Conservation (phyloP, 2,888 invertebrate genomes). For the Oscheius sp. region DNA sequence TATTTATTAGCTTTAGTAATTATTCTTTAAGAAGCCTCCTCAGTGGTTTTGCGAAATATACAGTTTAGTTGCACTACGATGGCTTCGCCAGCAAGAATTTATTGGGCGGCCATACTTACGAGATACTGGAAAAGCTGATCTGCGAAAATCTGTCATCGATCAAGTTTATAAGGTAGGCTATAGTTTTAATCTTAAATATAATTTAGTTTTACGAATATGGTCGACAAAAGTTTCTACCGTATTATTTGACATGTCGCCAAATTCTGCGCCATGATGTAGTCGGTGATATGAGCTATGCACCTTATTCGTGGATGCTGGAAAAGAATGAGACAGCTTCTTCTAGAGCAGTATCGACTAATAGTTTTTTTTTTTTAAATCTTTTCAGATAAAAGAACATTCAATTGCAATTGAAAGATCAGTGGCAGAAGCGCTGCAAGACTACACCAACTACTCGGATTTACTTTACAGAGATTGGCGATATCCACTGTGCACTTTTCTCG, state of each 20-base stretch:
- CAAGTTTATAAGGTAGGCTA: constrained; percentile 20
- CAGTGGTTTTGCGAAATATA: constrained; percentile 18
- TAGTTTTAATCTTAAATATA: too few relatives aligned
- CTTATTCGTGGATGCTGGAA: constrained; percentile 26
- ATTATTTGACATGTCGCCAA: constrained; percentile 12
- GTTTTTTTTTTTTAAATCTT: neutral
- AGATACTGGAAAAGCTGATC: neutral
- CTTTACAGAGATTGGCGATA: constrained; percentile 41
- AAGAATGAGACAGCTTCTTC: neutral
- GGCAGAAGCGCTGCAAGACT: constrained; percentile 6
- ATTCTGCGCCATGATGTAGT: constrained; percentile 3
- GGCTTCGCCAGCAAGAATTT: constrained; percentile 17
- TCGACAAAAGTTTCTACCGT: neutral
- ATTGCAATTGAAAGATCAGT: neutral
- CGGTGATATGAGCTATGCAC: neutral
- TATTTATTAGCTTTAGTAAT: neutral
- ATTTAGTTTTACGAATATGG: constrained; percentile 18
- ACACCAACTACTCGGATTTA: constrained; percentile 11
- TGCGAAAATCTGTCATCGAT: neutral
- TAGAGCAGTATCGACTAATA: neutral
- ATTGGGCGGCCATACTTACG: constrained; percentile 3
- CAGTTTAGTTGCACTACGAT: constrained; percentile 8
- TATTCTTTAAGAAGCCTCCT: constrained; percentile 18
- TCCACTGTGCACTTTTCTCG: constrained; percentile 38
- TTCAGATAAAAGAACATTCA: neutral